Percentiles rank a stretch among this genome's conserved stretches.
These are phyloP conservation scores for Malacosoma neustria DNA, from an alignment of 2,888 invertebrate species.

Conservation along the genomic window DNA sequence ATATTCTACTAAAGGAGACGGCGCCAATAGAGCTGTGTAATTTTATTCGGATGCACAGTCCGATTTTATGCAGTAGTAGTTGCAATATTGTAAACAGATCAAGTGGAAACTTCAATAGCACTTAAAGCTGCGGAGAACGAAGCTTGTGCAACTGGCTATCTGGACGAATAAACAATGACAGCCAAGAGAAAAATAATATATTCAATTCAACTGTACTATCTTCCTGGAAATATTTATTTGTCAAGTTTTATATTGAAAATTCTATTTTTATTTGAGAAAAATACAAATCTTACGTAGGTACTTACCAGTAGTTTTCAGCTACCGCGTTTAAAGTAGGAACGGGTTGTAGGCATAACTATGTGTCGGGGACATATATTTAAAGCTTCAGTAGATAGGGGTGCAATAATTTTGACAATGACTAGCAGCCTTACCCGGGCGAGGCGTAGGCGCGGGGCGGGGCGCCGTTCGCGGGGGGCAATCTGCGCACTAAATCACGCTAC, in stretches of 20 bases:
- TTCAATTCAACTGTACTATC: slow-evolving; percentile 24
- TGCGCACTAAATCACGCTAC: slow-evolving; percentile 77
- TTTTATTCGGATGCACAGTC: slow-evolving; percentile 45
- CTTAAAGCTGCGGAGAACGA: slow-evolving; percentile 35
- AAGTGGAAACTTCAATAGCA: slow-evolving; percentile 52
- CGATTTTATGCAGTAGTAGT: slow-evolving; percentile 34
- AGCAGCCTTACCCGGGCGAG: slow-evolving; percentile 70
- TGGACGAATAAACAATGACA: slow-evolving; percentile 24
- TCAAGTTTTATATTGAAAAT: too few species aligned
- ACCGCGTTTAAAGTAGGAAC: slow-evolving; percentile 25
- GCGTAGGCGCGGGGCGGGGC: slow-evolving; percentile 60
- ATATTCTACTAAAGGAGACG: slow-evolving; percentile 37
- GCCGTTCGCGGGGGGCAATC: slow-evolving; percentile 65
- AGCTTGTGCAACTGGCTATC: slow-evolving; percentile 50
- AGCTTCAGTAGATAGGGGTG: slow-evolving; percentile 74
- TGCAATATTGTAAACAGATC: slow-evolving; percentile 50
- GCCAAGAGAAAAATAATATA: slow-evolving; percentile 32
- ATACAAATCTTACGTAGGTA: too few species aligned
- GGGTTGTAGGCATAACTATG: slow-evolving; percentile 65
- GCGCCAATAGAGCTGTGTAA: slow-evolving; percentile 61
- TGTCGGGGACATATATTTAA: slow-evolving; percentile 73
- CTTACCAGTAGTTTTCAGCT: not conserved
- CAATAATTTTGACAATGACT: slow-evolving; percentile 76
- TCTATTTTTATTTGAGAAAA: too few species aligned
- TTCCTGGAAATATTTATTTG: not conserved